Evolutionary conservation across 2,797 vertebrate genomes (phyloP).

Genomic region (Sciurus carolinensis): DNA sequence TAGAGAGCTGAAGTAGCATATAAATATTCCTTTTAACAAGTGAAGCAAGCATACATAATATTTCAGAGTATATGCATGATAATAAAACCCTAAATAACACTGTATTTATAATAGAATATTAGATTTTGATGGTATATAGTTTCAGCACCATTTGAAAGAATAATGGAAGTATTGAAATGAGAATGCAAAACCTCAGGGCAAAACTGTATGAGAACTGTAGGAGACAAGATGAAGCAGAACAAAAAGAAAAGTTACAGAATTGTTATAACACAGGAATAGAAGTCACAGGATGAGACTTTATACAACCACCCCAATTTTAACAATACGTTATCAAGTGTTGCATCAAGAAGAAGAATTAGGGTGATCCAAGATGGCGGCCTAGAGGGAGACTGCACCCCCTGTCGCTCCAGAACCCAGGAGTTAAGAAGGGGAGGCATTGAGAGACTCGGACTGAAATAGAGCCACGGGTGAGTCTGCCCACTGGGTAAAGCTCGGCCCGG

Average conservation of each 20-base stretch:
- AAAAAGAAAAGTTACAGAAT: not conserved
- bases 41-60: conserved; percentile 33
- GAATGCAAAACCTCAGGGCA: not conserved
- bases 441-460: too few relatives aligned
- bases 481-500: too few relatives aligned
- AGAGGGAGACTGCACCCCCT: too few relatives aligned
- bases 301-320: not conserved
- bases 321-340: not conserved
- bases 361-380: too few relatives aligned
- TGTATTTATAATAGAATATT: conserved; percentile 25
- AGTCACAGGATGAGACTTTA: not conserved
- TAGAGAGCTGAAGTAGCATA: not conserved
- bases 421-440: too few relatives aligned
- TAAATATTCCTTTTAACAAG: conserved; percentile 66
- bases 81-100: conserved; percentile 21
- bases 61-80: not conserved
- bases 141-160: conserved; percentile 47
- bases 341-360: accelerated
- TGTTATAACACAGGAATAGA: not conserved
- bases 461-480: too few relatives aligned
- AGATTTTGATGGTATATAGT: conserved; percentile 10
- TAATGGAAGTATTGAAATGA: not conserved
- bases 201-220: not conserved
- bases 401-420: too few relatives aligned
- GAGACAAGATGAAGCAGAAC: not conserved